Conservation (phyloP, 1,140 invertebrate species). For the Pollicipes pollicipes region DNA sequence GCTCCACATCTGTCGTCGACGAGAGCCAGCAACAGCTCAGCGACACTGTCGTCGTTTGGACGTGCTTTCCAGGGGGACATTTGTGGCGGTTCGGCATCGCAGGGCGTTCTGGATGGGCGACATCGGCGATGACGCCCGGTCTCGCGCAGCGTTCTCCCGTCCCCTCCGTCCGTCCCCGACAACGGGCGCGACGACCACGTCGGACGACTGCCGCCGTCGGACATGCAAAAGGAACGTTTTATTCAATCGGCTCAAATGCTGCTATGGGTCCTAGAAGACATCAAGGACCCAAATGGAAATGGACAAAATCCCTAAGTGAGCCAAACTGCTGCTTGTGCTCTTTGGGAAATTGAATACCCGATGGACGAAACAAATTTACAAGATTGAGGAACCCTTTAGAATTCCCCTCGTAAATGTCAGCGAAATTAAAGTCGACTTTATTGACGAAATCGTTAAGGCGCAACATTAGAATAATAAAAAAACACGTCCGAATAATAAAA, state of each 20-base stretch:
- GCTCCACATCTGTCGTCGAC: no score
- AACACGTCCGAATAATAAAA: neutral
- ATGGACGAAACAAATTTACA: slow-evolving; percentile 2
- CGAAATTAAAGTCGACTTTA: neutral
- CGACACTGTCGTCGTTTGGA: no score
- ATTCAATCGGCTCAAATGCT: neutral
- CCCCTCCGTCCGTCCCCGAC: neutral
- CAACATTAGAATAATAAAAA: slow-evolving; percentile 1
- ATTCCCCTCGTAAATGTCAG: neutral
- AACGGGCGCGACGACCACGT: neutral
- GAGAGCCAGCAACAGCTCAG: no score
- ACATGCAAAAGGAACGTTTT: neutral
- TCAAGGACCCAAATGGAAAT: neutral
- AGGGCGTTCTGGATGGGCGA: no score
- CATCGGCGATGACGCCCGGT: no score
- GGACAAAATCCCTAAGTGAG: slow-evolving; percentile 1
- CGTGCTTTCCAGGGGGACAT: no score
- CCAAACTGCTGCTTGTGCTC: neutral
- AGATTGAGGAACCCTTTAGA: neutral
- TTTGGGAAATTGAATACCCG: neutral
- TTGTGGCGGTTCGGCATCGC: no score
- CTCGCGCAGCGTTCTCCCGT: no score
- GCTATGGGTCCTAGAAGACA: neutral
- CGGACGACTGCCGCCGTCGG: neutral
- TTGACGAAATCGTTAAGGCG: neutral